Evolutionary conservation across 1,140 invertebrate genomes (phyloP).

Genomic region (Lethocerus indicus): DNA sequence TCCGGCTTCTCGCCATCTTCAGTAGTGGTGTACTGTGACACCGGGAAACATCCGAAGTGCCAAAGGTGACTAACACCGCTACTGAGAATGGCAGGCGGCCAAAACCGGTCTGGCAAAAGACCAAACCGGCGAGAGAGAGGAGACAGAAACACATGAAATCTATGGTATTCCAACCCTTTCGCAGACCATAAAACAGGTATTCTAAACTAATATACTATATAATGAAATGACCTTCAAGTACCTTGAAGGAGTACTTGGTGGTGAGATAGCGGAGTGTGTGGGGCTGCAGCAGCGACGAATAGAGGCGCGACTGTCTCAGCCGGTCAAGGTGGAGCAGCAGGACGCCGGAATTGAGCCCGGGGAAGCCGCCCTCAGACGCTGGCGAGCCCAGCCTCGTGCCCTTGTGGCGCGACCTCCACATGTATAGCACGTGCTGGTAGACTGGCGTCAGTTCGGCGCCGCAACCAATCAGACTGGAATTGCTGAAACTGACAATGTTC

Average conservation of each 20-base stretch:
- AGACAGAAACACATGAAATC: no score
- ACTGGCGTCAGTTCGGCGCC: slow-evolving; percentile 64
- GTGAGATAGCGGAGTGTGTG: slow-evolving; percentile 9
- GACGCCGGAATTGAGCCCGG: slow-evolving; percentile 70
- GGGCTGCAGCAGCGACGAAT: slow-evolving; percentile 11
- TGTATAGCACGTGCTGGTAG: slow-evolving; percentile 57
- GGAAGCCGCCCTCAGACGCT: slow-evolving; percentile 35
- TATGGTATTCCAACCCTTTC: no score
- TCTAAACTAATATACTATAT: background rate
- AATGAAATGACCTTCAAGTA: background rate
- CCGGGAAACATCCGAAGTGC: no score
- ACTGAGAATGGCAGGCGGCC: no score
- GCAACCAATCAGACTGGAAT: slow-evolving; percentile 35
- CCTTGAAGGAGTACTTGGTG: slow-evolving; percentile 16
- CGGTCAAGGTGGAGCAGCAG: slow-evolving; percentile 52
- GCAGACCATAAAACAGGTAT: no score
- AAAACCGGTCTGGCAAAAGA: no score
- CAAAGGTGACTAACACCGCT: no score
- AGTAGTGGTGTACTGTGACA: no score
- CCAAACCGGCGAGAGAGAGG: no score
- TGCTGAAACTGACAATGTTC: background rate
- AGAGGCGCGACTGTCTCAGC: slow-evolving; percentile 38
- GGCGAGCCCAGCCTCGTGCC: slow-evolving; percentile 40
- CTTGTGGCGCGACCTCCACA: slow-evolving; percentile 42
- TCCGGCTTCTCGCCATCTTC: no score